A percentile compares a stretch with the other conserved stretches of the same genome.
Conservation (phyloP, 2,113 vertebrate species). For the Alouatta palliata region DNA sequence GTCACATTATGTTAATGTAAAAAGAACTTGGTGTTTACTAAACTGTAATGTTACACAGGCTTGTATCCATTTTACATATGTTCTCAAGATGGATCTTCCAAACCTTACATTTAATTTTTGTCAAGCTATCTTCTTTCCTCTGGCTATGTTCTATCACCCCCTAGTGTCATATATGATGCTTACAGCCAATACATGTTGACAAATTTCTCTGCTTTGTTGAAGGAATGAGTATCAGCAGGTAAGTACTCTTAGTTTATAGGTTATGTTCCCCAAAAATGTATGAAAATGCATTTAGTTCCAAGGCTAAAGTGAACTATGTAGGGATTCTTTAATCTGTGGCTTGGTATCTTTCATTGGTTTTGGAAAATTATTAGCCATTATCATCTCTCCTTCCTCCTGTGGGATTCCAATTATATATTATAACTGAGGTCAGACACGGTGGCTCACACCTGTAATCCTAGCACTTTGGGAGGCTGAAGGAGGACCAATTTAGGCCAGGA, state of each 20-base stretch:
- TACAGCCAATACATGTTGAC: background rate
- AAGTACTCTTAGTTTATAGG: background rate
- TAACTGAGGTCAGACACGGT: too few species aligned
- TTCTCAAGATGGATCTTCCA: background rate
- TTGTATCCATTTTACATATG: background rate
- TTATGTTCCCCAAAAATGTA: background rate
- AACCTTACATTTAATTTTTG: background rate
- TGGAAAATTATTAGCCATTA: background rate
- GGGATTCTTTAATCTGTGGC: background rate
- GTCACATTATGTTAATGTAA: background rate
- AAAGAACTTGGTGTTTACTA: background rate
- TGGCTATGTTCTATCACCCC: background rate
- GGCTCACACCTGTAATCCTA: too few species aligned
- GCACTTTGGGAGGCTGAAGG: too few species aligned
- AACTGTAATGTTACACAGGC: background rate
- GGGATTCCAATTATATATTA: background rate
- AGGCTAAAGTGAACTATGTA: background rate
- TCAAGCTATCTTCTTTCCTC: background rate
- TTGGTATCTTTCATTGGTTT: background rate
- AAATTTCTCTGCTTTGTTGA: background rate
- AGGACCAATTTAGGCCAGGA: too few species aligned
- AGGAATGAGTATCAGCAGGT: background rate
- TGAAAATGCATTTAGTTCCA: slow-evolving; percentile 11
- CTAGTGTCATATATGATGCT: background rate
- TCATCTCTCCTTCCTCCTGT: background rate